Evolutionary conservation across 2,113 vertebrate species (phyloP).

Genomic region (Chascanopsetta lugubris): DNA sequence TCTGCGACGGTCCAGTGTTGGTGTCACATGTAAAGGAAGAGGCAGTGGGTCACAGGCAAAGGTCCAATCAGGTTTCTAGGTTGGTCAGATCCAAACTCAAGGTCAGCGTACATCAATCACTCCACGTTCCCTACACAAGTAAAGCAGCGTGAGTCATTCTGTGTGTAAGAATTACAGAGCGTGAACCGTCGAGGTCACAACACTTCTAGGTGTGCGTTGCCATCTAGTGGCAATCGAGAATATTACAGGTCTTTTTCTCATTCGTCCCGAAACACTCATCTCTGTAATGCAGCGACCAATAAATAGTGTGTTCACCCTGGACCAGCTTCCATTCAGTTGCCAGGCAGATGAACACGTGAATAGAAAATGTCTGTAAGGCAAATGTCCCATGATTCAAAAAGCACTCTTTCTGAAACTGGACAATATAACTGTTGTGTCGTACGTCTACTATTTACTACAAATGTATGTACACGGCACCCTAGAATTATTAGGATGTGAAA

Average conservation of each 20-base stretch:
- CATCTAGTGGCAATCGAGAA: slow-evolving; percentile 47
- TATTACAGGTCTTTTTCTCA: slow-evolving; percentile 50
- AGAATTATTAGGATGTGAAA: too few species aligned
- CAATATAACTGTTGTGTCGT: too few species aligned
- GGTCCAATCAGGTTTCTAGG: neutral
- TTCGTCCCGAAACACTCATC: slow-evolving; percentile 52
- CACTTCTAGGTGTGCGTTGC: neutral
- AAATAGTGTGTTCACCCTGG: slow-evolving; percentile 53
- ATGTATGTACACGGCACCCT: too few species aligned
- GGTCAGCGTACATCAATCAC: too few species aligned
- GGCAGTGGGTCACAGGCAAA: slow-evolving; percentile 1
- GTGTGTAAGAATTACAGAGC: neutral
- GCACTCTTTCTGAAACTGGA: too few species aligned
- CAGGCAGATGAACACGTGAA: slow-evolving; percentile 61
- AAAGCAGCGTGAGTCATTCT: neutral
- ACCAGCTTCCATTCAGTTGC: slow-evolving; percentile 61
- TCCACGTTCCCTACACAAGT: too few species aligned
- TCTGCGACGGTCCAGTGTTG: neutral
- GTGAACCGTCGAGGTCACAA: neutral
- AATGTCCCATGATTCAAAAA: neutral
- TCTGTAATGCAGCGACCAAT: slow-evolving; percentile 55
- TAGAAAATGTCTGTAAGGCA: neutral
- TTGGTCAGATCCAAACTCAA: neutral
- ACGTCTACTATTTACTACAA: too few species aligned
- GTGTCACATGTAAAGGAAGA: neutral